Evolutionary conservation across 2,113 vertebrate species (phyloP), one percentile per base, ranked within the genome.

Genomic region (Urocynchramus pylzowi): DNA sequence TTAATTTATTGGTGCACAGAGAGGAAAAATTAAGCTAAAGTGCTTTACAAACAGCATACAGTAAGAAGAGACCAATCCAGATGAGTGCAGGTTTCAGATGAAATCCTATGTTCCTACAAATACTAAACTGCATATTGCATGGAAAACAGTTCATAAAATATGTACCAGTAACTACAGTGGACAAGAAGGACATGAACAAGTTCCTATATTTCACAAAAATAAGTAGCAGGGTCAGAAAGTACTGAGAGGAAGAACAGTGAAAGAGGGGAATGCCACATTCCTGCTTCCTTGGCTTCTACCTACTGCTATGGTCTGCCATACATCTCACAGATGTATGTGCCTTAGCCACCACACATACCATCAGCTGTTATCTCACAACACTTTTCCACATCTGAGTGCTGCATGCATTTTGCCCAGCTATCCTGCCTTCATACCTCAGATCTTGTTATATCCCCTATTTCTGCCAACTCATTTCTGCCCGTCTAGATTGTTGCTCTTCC

Each of bases 231-330:
- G 56, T 70, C 52, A 78, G 39, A 37, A 84, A 57, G 42, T 7
- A 13, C 37, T 73, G 41, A 47, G 23, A 88, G 30, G 2, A 63
- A 3, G 28, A 81, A 81, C 1, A 0, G 16, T 24, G 27, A 47
- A 89, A 76, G 31, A 76, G 4, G 3, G 10, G 41, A 81, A 56
- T 71, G 60, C 27, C 15, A 35, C 30, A 2, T 19, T 59, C 33
- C 26, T 52, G 19, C 49, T 26, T 39, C 26, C n/a, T 65, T 60
- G n/a, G 74, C 50, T 75, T 24, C 28, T 39, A 23, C 45, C 33
- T 49, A 10, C 14, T 1, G 0, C 31, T 53, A 7, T 13, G 21
- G 47, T 45, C 35, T 59, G 3, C 33, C 68, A 52, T 1, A n/a
- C 20, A 67, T 7, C 70, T 33, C 68, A 44, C 23, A 31, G 24